phyloP scores from a whole-genome alignment of 2,797 vertebrate genomes.

The Phylloscopus collybita region DNA sequence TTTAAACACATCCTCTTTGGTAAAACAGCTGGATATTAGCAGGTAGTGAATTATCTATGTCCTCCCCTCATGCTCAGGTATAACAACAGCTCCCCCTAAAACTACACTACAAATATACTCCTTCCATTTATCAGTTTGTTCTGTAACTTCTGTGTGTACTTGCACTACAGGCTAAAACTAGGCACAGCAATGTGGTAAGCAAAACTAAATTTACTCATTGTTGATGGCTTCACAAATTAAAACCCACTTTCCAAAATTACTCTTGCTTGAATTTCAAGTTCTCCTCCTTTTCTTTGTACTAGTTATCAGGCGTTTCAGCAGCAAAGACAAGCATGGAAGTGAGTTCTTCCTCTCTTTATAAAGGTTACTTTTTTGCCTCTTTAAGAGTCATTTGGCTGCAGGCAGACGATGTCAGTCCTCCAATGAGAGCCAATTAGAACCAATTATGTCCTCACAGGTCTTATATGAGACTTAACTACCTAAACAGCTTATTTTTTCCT shows the following conservation, averaged over 20 bases:
- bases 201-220: background rate
- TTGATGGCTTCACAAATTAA: background rate
- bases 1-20: background rate
- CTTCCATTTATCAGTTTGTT: background rate
- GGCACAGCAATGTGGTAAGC: background rate
- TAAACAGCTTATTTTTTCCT: background rate
- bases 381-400: background rate
- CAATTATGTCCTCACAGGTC: background rate
- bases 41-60: background rate
- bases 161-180: background rate
- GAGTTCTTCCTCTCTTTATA: background rate
- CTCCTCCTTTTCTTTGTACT: background rate
- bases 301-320: background rate
- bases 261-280: background rate
- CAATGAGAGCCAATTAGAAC: background rate
- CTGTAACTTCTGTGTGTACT: background rate
- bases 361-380: background rate
- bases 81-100: background rate
- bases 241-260: background rate
- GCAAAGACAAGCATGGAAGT: background rate
- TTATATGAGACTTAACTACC: background rate
- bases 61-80: background rate
- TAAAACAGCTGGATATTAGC: background rate
- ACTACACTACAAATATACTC: constrained; percentile 1
- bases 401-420: background rate